Evolutionary conservation across 2,113 vertebrate species (phyloP), one percentile per base, ranked within the genome.

Genomic region (Atractosteus spatula): DNA sequence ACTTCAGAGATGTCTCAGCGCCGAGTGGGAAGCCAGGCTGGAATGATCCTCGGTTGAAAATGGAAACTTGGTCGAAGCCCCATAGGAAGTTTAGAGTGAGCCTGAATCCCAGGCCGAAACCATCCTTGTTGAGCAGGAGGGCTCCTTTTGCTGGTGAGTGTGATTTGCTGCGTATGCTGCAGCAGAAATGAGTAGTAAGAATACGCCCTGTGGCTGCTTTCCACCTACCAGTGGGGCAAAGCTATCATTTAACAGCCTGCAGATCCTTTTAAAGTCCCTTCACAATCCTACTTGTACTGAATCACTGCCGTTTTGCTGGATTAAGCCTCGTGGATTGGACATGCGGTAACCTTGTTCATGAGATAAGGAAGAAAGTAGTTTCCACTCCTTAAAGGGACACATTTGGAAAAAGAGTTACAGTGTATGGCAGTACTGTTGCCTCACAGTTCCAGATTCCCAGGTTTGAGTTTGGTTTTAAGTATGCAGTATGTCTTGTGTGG

Each of bases 1-100:
- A 81, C 12, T 75, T 77, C 47, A 66, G 79, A 74, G 63, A 68
- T 11, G 55, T 76, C 29, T 75, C 68, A 0, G 67, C 71, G 71
- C 74, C 69, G 1, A 68, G 69, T 3, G 66, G 66, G 13, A 81
- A 77, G 43, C 77, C 77, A 3, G 43, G 57, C 3, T 80, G 79
- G 79, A 76, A 75, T 44, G 79, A 80, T 41, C 71, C 73, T 5
- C 74, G 65, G 10, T 44, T 16, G 11, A 76, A 74, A 13, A 3
- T 54, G 12, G 75, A 66, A 54, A 29, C 14, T 3, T 72, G 71
- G 61, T 69, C 65, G 2, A 56, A 62, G 13, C 65, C 68, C 8
- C 8, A 71, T 13, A 67, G 69, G 29, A 79, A 62, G 55, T 75
- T 73, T 63, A 77, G 67, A 62, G 47, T 71, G 54, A 76, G 29